A percentile compares a stretch with the other conserved stretches of the same genome.
Conservation (phyloP, 1,140 invertebrate species). For the Oppia nitens region DNA sequence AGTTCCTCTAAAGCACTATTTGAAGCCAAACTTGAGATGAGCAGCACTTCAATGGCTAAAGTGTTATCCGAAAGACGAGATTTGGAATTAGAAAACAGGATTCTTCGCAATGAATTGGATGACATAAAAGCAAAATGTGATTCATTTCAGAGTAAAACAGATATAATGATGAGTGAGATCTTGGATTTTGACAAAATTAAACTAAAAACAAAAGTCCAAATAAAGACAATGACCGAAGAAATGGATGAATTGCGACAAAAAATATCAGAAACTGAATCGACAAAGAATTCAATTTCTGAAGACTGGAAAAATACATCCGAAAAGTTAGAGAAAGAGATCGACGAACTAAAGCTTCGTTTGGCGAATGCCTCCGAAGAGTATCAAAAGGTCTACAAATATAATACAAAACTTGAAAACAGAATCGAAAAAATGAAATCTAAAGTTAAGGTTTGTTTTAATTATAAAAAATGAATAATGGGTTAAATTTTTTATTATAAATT, state of each 20-base stretch:
- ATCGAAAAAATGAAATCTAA: background rate
- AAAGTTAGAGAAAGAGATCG: background rate
- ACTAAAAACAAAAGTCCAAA: background rate
- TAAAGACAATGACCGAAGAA: background rate
- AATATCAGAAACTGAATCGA: background rate
- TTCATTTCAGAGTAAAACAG: background rate
- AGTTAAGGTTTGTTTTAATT: background rate
- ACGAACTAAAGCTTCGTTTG: background rate
- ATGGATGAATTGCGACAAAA: background rate
- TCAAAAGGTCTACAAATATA: background rate
- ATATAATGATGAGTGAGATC: background rate
- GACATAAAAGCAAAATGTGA: background rate
- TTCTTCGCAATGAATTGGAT: background rate
- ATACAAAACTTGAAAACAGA: background rate
- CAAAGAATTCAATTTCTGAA: background rate
- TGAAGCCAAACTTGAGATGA: background rate
- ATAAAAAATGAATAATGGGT: background rate
- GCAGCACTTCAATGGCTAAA: background rate
- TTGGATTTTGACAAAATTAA: background rate
- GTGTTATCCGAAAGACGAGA: background rate
- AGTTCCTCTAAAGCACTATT: background rate
- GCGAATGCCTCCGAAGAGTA: conserved; percentile 3
- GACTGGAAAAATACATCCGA: background rate
- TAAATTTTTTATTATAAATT: background rate
- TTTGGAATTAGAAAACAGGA: background rate